Evolutionary conservation across 2,888 invertebrate genomes (phyloP).

Genomic region (Perithous albicinctus): DNA sequence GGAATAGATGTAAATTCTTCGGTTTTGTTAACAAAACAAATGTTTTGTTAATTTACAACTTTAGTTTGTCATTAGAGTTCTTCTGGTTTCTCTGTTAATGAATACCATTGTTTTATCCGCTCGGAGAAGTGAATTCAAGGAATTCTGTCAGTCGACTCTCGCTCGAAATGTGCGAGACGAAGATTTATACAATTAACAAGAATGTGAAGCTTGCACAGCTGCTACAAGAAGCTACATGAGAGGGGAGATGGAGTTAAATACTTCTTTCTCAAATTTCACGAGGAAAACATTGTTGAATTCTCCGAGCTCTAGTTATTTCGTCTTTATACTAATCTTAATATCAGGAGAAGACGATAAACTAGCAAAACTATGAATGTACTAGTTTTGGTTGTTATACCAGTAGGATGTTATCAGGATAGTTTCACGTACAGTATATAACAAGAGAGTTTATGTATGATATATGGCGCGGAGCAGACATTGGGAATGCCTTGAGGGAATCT

Average conservation of each 20-base stretch:
- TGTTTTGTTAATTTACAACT: neutral
- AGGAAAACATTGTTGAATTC: conserved; percentile 2
- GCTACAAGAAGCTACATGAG: conserved; percentile 7
- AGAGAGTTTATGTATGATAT: neutral
- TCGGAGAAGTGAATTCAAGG: neutral
- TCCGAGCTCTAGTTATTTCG: neutral
- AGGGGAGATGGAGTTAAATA: neutral
- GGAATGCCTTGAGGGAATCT: conserved; percentile 26
- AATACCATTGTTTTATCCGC: neutral
- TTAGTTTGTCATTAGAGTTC: neutral
- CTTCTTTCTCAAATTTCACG: neutral
- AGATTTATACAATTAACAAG: conserved; percentile 36
- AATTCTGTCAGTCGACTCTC: neutral
- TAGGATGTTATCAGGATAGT: neutral
- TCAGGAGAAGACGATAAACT: neutral
- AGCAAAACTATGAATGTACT: neutral
- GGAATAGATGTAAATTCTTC: neutral
- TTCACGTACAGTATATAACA: neutral
- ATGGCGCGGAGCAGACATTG: neutral
- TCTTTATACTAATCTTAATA: conserved; percentile 1
- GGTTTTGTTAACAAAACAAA: too few species aligned
- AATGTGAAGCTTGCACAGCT: conserved; percentile 38
- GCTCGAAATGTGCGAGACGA: neutral
- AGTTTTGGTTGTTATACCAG: neutral
- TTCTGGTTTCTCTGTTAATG: neutral